phyloP scores from a whole-genome alignment of 2,888 invertebrate species.

The Phoronis australis region DNA sequence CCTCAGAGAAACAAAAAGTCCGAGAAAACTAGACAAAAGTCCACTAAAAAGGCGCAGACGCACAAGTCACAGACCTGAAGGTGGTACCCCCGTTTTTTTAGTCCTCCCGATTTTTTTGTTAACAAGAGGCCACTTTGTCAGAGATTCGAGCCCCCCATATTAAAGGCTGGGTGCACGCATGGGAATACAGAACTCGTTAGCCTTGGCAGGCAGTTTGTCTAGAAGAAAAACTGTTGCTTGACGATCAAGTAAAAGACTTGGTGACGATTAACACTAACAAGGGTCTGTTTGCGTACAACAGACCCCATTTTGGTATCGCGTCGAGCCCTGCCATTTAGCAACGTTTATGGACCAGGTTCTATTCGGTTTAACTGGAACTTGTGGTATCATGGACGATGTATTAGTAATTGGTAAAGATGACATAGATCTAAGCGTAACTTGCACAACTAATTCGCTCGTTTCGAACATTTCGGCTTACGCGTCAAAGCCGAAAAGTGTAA shows the following conservation, averaged over 20 bases:
- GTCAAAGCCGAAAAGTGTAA: conserved; percentile 1
- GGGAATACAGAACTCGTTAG: too few species aligned
- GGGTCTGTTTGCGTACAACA: conserved; percentile 6
- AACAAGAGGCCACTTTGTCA: too few species aligned
- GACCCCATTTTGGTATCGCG: conserved; percentile 24
- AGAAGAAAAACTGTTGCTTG: conserved; percentile 2
- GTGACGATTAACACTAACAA: not conserved
- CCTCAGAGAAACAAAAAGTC: too few species aligned
- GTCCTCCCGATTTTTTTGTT: too few species aligned
- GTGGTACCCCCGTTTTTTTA: too few species aligned
- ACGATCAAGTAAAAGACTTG: not conserved
- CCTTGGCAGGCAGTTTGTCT: too few species aligned
- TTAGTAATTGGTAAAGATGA: conserved; percentile 7
- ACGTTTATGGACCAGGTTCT: conserved; percentile 40
- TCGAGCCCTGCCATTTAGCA: conserved; percentile 44
- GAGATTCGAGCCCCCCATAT: too few species aligned
- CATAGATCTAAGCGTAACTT: conserved; percentile 4
- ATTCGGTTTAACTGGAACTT: conserved; percentile 9
- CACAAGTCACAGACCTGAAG: too few species aligned
- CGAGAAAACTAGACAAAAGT: too few species aligned
- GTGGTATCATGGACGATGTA: conserved; percentile 18
- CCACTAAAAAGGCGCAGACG: too few species aligned
- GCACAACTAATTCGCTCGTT: conserved; percentile 1
- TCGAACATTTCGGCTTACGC: conserved; percentile 3
- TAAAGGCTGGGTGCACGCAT: too few species aligned